These are phyloP conservation scores for Micronycteris hirsuta DNA, from an alignment of 2,113 vertebrate species.

Conservation along the genomic window DNA sequence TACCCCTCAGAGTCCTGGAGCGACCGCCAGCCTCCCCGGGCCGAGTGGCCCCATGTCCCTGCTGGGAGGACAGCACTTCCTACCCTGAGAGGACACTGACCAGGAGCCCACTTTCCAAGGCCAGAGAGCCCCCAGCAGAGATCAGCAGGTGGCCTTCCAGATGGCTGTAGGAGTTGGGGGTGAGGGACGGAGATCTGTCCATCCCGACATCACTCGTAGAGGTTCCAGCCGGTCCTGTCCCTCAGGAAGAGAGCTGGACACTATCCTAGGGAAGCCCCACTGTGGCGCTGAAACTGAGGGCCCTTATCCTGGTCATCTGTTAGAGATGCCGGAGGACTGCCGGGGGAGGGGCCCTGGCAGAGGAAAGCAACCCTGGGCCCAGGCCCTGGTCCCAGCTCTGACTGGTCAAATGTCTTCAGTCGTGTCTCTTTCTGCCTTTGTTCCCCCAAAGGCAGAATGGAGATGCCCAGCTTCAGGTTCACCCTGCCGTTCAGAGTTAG, in stretches of 20 bases:
- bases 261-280: neutral
- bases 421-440: neutral
- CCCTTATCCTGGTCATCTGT: neutral
- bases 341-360: neutral
- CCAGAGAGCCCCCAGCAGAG: neutral
- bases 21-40: neutral
- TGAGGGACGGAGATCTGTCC: neutral
- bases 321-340: neutral
- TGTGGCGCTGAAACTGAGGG: neutral
- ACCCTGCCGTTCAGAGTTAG: neutral
- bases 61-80: neutral
- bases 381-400: neutral
- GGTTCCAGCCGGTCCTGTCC: neutral
- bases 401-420: neutral
- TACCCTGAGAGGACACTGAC: neutral
- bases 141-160: neutral
- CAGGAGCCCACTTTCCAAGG: conserved; percentile 6
- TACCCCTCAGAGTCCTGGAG: neutral
- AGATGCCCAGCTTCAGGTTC: neutral
- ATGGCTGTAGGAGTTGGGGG: neutral
- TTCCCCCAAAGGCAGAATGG: neutral
- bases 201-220: neutral
- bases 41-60: neutral
- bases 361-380: neutral
- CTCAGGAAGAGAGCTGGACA: neutral